phyloP scores from a whole-genome alignment of 2,797 vertebrate genomes.

The Alcedo quadribrachys region DNA sequence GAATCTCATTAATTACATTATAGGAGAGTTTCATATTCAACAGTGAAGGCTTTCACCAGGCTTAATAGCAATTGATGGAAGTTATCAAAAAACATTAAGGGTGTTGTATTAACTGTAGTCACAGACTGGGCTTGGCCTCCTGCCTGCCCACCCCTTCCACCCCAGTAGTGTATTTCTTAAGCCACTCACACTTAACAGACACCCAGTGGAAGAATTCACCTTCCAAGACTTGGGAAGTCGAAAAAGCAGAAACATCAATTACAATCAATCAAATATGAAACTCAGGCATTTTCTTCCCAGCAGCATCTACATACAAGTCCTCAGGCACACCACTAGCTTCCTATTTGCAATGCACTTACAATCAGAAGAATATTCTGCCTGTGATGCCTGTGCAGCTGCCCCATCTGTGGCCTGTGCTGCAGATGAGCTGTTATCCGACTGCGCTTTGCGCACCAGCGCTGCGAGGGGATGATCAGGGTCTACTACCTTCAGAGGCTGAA shows the following conservation, averaged over 20 bases:
- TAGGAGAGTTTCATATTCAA: background rate
- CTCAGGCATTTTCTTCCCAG: background rate
- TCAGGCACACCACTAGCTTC: background rate
- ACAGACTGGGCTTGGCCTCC: background rate
- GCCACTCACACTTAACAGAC: background rate
- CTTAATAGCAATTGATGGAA: background rate
- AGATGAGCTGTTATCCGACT: constrained; percentile 84
- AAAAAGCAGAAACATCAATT: background rate
- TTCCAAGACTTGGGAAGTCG: background rate
- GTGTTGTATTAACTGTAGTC: background rate
- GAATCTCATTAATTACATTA: background rate
- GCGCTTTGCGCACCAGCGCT: constrained; percentile 89
- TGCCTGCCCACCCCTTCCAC: background rate
- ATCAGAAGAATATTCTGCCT: constrained; percentile 88
- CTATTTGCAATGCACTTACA: constrained; percentile 83
- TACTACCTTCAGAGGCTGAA: constrained; percentile 93
- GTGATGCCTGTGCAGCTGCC: constrained; percentile 59
- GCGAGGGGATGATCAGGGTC: constrained; percentile 97
- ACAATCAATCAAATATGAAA: background rate
- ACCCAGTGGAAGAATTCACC: background rate
- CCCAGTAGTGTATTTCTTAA: background rate
- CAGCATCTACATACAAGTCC: background rate
- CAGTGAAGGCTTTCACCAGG: background rate
- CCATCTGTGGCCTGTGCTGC: constrained; percentile 75
- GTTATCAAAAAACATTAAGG: background rate